A percentile compares a stretch with the other conserved stretches of the same genome.
Conservation (phyloP, 2,113 vertebrate genomes). For the Chloroceryle aenea region DNA sequence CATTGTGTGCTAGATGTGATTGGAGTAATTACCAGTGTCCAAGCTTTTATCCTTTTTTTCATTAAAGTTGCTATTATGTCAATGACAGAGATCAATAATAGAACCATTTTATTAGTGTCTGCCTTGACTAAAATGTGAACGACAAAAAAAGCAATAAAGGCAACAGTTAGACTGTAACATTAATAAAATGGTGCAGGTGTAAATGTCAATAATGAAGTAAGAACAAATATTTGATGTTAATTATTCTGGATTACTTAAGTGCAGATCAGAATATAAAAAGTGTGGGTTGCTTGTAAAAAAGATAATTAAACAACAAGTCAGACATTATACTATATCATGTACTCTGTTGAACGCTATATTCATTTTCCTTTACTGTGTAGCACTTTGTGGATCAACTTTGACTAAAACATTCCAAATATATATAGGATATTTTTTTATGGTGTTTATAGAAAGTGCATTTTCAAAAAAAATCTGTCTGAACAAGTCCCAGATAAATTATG, state of each 20-base stretch:
- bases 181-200: slow-evolving; percentile 32
- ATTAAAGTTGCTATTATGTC: background rate
- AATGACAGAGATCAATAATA: slow-evolving; percentile 50
- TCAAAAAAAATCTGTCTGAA: background rate
- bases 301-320: background rate
- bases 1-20: slow-evolving; percentile 24
- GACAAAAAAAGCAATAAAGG: background rate
- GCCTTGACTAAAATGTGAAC: slow-evolving; percentile 49
- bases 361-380: background rate
- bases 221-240: slow-evolving; percentile 46
- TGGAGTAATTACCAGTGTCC: slow-evolving; percentile 34
- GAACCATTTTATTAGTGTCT: slow-evolving; percentile 27
- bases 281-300: background rate
- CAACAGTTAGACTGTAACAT: background rate
- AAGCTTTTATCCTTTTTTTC: slow-evolving; percentile 31
- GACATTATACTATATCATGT: background rate
- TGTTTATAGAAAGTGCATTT: background rate
- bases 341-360: background rate
- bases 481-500: background rate
- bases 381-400: background rate
- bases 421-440: background rate
- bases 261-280: background rate
- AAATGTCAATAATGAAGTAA: slow-evolving; percentile 49
- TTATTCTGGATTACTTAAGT: slow-evolving; percentile 16
- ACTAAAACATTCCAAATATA: background rate